Evolutionary conservation across 2,797 vertebrate species (phyloP).

Genomic region (Malacoraja senta): DNA sequence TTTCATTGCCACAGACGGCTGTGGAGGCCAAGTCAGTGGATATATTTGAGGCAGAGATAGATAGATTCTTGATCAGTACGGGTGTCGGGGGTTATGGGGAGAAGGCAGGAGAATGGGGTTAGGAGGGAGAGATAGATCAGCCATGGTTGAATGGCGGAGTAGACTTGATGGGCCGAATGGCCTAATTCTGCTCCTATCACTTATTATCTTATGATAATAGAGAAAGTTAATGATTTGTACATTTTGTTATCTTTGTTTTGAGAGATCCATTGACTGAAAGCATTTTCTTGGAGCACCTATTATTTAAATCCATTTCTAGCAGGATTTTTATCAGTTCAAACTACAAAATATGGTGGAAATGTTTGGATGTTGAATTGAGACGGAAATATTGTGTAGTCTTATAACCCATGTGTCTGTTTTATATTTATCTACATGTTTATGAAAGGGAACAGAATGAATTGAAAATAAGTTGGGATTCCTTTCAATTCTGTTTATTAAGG

Average conservation of each 20-base stretch:
- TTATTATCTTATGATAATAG: not conserved
- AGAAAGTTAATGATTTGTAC: not conserved
- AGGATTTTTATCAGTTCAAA: not conserved
- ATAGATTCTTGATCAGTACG: too few species aligned
- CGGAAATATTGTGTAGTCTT: not conserved
- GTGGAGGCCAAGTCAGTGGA: too few species aligned
- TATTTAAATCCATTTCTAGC: not conserved
- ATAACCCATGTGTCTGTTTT: not conserved
- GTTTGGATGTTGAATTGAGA: constrained; percentile 9
- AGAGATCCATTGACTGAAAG: not conserved
- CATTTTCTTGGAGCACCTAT: not conserved
- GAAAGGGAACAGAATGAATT: not conserved
- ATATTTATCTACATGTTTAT: not conserved
- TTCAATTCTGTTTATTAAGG: not conserved
- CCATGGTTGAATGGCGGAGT: too few species aligned
- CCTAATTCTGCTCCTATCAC: too few species aligned
- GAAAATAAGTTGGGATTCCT: not conserved
- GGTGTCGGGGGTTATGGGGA: too few species aligned
- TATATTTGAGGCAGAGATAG: too few species aligned
- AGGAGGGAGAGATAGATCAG: too few species aligned
- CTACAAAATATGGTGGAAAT: not conserved
- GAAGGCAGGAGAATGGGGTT: too few species aligned
- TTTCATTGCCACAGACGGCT: too few species aligned
- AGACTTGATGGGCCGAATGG: too few species aligned
- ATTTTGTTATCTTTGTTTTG: not conserved